Percentiles rank a stretch among this genome's conserved stretches.
Conservation (phyloP, 30 jellyfish, hydroid and myxozoan genomes). For the Aurelia aurita region DNA sequence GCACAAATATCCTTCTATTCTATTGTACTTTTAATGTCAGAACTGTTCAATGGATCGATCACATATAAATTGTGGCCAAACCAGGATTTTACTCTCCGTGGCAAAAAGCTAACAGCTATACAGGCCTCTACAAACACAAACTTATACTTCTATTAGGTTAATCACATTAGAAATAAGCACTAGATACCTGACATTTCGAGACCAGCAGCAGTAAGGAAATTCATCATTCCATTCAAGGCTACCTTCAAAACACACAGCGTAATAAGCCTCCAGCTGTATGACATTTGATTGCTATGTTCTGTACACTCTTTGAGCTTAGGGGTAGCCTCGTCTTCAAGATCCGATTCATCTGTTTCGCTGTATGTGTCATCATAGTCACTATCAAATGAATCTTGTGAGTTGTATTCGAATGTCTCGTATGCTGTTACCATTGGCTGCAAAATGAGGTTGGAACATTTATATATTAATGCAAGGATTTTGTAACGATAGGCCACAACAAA, state of each 20-base stretch:
- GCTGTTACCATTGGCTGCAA: conserved; percentile 48
- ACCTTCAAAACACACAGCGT: conserved; percentile 81
- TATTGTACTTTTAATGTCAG: no score
- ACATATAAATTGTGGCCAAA: no score
- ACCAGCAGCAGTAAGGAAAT: conserved; percentile 86
- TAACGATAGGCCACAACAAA: no score
- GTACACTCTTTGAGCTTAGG: conserved; percentile 5
- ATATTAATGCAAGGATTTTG: no score
- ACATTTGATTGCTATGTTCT: conserved; percentile 71
- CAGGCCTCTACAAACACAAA: no score
- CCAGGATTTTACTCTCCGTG: no score
- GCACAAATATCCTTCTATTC: no score
- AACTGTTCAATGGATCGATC: no score
- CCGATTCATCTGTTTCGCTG: conserved; percentile 80
- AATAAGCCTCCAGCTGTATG: conserved; percentile 96
- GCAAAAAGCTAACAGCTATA: no score
- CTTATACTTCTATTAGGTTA: no score
- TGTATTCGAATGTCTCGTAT: conserved; percentile 58
- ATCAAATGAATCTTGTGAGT: conserved; percentile 79
- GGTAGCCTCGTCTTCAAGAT: conserved; percentile 68
- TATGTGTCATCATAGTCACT: conserved; percentile 55
- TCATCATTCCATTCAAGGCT: conserved; percentile 66
- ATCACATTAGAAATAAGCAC: background rate
- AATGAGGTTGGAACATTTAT: no score
- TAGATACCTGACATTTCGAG: conserved; percentile 89